phyloP scores from a whole-genome alignment of 2,888 invertebrate species.

The Harmothoe impar region DNA sequence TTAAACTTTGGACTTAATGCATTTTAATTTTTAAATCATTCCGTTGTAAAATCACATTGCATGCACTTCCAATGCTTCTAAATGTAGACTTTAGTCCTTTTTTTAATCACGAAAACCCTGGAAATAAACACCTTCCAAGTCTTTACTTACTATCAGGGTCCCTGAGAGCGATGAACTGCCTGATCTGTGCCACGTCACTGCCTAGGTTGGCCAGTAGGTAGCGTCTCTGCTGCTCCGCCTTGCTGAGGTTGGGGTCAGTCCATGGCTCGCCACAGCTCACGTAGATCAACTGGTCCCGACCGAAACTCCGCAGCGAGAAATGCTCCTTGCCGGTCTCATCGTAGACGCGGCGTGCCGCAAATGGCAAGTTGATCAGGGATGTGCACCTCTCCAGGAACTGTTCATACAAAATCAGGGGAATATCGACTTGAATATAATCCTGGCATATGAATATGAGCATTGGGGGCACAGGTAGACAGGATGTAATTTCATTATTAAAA shows the following conservation, averaged over 20 bases:
- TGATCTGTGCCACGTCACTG: slow-evolving; percentile 81
- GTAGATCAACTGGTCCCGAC: slow-evolving; percentile 81
- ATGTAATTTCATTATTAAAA: neutral
- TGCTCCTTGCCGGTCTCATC: slow-evolving; percentile 82
- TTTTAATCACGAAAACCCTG: too few species aligned
- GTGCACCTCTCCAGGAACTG: slow-evolving; percentile 83
- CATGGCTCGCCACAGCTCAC: slow-evolving; percentile 81
- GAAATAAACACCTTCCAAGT: too few species aligned
- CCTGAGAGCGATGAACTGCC: slow-evolving; percentile 80
- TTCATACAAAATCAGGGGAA: slow-evolving; percentile 54
- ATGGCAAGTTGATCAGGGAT: slow-evolving; percentile 79
- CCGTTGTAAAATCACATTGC: too few species aligned
- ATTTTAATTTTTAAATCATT: too few species aligned
- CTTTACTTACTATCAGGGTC: slow-evolving; percentile 78
- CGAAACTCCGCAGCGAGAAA: slow-evolving; percentile 78
- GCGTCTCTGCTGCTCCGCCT: slow-evolving; percentile 81
- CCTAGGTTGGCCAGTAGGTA: slow-evolving; percentile 80
- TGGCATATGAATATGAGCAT: too few species aligned
- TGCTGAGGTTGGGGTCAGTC: slow-evolving; percentile 81
- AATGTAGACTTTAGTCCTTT: too few species aligned
- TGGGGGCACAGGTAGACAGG: too few species aligned
- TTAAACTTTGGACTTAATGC: too few species aligned
- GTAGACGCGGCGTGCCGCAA: slow-evolving; percentile 82
- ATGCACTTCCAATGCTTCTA: too few species aligned
- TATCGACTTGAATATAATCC: too few species aligned